Conservation (phyloP, 2,888 invertebrate genomes). For the Platypus cylindrus region DNA sequence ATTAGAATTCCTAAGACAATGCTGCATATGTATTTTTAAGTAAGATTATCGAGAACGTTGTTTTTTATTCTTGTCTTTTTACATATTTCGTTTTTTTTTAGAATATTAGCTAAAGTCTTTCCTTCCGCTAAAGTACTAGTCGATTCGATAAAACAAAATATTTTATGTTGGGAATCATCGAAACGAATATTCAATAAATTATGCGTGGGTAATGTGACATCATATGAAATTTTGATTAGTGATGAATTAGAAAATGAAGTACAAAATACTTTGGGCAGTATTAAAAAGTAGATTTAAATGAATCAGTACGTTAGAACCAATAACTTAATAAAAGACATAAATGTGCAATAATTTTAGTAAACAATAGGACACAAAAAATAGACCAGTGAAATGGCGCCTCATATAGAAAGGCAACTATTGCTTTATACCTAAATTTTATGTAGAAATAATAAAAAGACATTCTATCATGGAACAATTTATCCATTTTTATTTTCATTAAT, state of each 20-base stretch:
- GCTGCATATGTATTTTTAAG: slow-evolving; percentile 41
- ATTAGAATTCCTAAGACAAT: slow-evolving; percentile 51
- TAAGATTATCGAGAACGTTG: slow-evolving; percentile 19
- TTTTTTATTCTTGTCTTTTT: slow-evolving; percentile 3
- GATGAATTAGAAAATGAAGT: slow-evolving; percentile 25
- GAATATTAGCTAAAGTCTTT: slow-evolving; percentile 41
- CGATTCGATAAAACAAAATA: slow-evolving; percentile 41
- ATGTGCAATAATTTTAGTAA: slow-evolving; percentile 11
- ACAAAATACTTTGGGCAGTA: slow-evolving; percentile 16
- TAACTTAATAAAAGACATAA: slow-evolving; percentile 11
- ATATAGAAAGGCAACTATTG: slow-evolving; percentile 1
- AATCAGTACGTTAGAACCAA: slow-evolving; percentile 4
- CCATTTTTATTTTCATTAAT: too few relatives aligned
- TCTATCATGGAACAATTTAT: not conserved
- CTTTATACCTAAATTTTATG: not conserved
- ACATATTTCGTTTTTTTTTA: slow-evolving; percentile 24
- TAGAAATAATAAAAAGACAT: not conserved
- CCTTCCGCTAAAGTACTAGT: slow-evolving; percentile 38
- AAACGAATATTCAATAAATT: slow-evolving; percentile 31
- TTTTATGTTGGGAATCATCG: slow-evolving; percentile 46
- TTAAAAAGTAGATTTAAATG: slow-evolving; percentile 6
- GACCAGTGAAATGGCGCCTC: too few relatives aligned
- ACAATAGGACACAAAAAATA: too few relatives aligned
- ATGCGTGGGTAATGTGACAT: slow-evolving; percentile 20
- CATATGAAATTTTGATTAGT: slow-evolving; percentile 25